phyloP scores from a whole-genome alignment of 2,797 vertebrate genomes.

The Neoniphon sammara region DNA sequence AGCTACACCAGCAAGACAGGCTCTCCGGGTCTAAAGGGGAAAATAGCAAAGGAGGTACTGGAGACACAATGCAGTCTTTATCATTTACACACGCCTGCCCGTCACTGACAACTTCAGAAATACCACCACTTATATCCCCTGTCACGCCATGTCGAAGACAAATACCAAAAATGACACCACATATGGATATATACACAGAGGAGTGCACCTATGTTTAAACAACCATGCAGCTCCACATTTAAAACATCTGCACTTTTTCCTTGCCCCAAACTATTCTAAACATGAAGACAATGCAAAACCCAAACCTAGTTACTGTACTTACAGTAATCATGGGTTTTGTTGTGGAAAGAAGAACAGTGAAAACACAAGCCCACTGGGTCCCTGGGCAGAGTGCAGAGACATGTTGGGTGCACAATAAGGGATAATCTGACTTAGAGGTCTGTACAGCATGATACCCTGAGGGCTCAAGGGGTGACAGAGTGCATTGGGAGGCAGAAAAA shows the following conservation, averaged over 20 bases:
- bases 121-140: slow-evolving; percentile 61
- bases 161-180: slow-evolving; percentile 57
- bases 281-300: slow-evolving; percentile 12
- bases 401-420: slow-evolving; percentile 67
- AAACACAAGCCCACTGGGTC: slow-evolving; percentile 53
- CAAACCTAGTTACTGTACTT: slow-evolving; percentile 31
- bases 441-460: slow-evolving; percentile 69
- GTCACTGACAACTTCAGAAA: slow-evolving; percentile 71
- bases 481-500: slow-evolving; percentile 61
- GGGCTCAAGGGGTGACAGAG: slow-evolving; percentile 73
- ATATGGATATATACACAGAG: slow-evolving; percentile 39
- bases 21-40: slow-evolving; percentile 72
- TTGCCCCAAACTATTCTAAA: neutral
- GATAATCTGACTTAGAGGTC: slow-evolving; percentile 71
- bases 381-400: slow-evolving; percentile 57
- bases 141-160: slow-evolving; percentile 51
- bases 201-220: slow-evolving; percentile 33
- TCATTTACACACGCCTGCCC: slow-evolving; percentile 77
- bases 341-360: slow-evolving; percentile 27
- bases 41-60: slow-evolving; percentile 70
- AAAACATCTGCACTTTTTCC: slow-evolving; percentile 16
- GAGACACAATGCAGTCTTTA: slow-evolving; percentile 84
- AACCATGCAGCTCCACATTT: neutral
- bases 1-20: slow-evolving; percentile 74
- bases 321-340: slow-evolving; percentile 27